phyloP scores from a whole-genome alignment of 2,888 invertebrate species.

The Phortica magna region DNA sequence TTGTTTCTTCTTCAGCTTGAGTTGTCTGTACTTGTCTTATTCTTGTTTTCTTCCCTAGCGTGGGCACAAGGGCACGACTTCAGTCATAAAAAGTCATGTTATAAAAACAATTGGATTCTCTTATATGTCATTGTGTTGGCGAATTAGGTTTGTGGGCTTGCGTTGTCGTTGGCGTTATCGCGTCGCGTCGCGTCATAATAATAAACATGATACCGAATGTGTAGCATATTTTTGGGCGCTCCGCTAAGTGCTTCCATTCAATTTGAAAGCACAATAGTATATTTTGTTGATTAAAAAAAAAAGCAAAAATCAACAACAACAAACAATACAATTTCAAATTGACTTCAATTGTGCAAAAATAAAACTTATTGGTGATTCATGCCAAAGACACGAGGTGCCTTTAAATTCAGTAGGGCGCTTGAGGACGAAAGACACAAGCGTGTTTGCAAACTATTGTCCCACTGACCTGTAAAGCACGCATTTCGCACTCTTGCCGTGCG shows the following conservation, averaged over 20 bases:
- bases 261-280: too few species aligned
- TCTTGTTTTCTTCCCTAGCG: constrained; percentile 30
- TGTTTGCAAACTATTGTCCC: neutral
- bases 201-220: constrained; percentile 5
- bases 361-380: too few species aligned
- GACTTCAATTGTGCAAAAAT: too few species aligned
- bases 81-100: neutral
- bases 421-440: too few species aligned
- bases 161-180: constrained; percentile 31
- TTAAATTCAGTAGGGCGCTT: too few species aligned
- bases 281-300: too few species aligned
- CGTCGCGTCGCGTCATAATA: constrained; percentile 28
- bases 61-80: constrained; percentile 35
- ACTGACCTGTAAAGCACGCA: constrained; percentile 6
- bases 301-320: too few species aligned
- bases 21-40: constrained; percentile 30
- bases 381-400: too few species aligned
- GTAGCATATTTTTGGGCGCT: constrained; percentile 10
- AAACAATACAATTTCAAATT: too few species aligned
- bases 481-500: neutral
- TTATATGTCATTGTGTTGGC: constrained; percentile 13
- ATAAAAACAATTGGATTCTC: constrained; percentile 14
- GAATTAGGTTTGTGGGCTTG: constrained; percentile 3
- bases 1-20: neutral
- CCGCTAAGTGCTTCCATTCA: too few species aligned